Base-by-base conservation (phyloP, 2,113 vertebrate species). In the Sylvia atricapilla region DNA sequence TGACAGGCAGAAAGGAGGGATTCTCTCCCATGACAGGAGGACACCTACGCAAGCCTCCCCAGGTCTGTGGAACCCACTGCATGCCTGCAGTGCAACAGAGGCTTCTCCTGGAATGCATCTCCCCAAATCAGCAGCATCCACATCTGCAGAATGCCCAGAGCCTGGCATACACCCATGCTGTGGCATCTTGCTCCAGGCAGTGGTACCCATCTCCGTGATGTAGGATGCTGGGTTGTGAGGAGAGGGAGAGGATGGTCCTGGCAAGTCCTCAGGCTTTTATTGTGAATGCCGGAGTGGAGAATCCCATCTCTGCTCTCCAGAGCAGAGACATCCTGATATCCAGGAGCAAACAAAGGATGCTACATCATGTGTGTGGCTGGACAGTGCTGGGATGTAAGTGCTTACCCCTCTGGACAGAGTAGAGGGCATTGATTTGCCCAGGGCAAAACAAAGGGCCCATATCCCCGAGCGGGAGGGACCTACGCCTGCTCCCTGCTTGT, bases 41-140 rank as follows among this genome's bases (percentile, higher is more conserved):
- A 93, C 94, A 96, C 96, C 95, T 77, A 96, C 79, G 2, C 90
- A 80, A 69, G 13, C n/a, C 39, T 95, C 56, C 50, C 31, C 52
- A 68, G 46, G 63, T 88, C 94, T 74, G 33, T 6, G 5, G 73
- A 44, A 41, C 53, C 14, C 1, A 0, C 67, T 43, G 76, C 6
- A 6, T 12, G n/a, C 35, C 74, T 3, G 10, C 53, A 49, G 74
- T 52, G 44, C 87, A 35, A 21, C 47, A 23, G 30, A 91, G 30
- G 35, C 69, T 87, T 35, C 62, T 6, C 9, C 39, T 1, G 11
- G 62, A 75, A 64, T 58, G 24, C 0, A 7, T 94, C 83, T 88
- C 72, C 63, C 50, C 55, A 39, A 0, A 94, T 94, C 80, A 88
- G 64, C 5, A 3, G 59, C 12, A 15, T 24, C 25, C 2, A 0